Evolutionary conservation across 2,113 vertebrate species (phyloP).

Genomic region (Myiagra hebetior): DNA sequence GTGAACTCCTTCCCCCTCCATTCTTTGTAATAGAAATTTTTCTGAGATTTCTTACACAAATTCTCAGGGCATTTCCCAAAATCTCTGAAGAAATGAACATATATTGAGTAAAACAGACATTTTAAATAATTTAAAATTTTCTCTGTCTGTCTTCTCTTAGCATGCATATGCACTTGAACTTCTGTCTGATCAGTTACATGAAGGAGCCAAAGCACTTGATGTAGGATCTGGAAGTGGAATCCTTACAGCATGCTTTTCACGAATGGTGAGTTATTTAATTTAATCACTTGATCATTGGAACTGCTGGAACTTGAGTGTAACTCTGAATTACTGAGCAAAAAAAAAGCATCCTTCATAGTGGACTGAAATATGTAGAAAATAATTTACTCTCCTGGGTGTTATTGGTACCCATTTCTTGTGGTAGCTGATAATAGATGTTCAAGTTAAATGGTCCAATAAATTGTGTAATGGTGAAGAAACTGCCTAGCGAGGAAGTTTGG

Average conservation of each 20-base stretch:
- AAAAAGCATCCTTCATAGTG: not conserved
- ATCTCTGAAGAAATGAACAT: not conserved
- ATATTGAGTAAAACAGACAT: not conserved
- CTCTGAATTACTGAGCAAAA: not conserved
- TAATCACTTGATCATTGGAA: not conserved
- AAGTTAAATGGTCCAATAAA: not conserved
- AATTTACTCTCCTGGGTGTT: not conserved
- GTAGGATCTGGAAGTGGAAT: conserved; percentile 98
- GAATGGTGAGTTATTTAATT: conserved; percentile 86
- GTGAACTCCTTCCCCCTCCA: rapidly evolving
- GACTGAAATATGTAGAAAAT: not conserved
- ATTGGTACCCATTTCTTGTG: not conserved
- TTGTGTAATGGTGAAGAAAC: not conserved
- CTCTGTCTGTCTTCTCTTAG: conserved; percentile 66
- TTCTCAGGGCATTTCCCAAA: not conserved
- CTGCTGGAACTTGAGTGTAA: not conserved
- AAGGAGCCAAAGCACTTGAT: conserved; percentile 95
- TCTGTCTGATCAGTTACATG: conserved; percentile 91
- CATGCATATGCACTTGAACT: conserved; percentile 97
- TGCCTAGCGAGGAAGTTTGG: not conserved
- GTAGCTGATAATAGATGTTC: not conserved
- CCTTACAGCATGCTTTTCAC: conserved; percentile 92
- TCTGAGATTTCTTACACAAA: not conserved
- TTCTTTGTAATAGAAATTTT: not conserved
- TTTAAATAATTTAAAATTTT: not conserved